Evolutionary conservation across 2,113 vertebrate species (phyloP).

Genomic region (Mystacornis crossleyi): DNA sequence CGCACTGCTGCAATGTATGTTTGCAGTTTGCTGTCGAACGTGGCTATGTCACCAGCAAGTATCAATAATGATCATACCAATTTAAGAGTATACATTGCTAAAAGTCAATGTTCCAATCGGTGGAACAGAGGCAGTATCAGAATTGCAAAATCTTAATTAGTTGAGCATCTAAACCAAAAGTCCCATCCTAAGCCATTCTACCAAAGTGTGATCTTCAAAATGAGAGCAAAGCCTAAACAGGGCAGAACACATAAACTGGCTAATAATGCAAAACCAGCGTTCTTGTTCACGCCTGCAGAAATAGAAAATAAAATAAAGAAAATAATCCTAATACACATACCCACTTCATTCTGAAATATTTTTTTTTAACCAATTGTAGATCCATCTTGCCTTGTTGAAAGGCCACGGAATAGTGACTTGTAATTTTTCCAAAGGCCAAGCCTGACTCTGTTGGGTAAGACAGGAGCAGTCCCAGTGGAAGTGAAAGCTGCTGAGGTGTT

Average conservation of each 20-base stretch:
- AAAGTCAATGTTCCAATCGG: constrained; percentile 47
- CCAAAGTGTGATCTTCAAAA: neutral
- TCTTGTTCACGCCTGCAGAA: neutral
- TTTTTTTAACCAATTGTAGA: neutral
- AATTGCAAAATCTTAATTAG: neutral
- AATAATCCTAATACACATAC: neutral
- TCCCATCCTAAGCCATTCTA: neutral
- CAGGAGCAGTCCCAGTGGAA: neutral
- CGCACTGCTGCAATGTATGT: neutral
- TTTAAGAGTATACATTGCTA: neutral
- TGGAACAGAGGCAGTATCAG: constrained; percentile 24
- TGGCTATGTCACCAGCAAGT: neutral
- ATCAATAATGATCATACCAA: neutral
- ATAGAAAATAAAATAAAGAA: neutral
- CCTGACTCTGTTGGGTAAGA: neutral
- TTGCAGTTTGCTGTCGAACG: neutral
- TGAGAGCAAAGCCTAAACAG: neutral
- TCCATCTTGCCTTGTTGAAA: constrained; percentile 3
- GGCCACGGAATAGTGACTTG: neutral
- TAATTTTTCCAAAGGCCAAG: neutral
- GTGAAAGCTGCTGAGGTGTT: neutral
- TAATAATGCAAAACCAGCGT: neutral
- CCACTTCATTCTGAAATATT: neutral
- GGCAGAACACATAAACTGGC: neutral
- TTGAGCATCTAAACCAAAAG: neutral